Conservation (phyloP, 2,888 invertebrate species). For the Caenorhabditis panamensis region DNA sequence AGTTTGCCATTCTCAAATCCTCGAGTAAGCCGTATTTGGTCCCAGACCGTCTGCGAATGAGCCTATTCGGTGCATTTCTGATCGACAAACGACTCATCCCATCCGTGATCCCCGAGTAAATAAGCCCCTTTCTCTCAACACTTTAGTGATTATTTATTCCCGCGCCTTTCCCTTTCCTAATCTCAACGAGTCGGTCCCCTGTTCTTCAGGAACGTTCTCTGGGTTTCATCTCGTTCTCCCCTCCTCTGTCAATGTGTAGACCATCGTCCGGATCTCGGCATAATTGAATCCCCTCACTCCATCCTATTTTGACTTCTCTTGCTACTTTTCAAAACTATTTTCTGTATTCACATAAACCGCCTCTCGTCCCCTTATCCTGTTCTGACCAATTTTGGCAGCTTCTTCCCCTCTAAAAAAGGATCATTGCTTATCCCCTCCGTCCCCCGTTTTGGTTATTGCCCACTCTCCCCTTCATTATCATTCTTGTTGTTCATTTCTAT, state of each 20-base stretch:
- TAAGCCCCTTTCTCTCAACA: conserved; percentile 4
- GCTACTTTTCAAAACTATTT: not conserved
- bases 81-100: not conserved
- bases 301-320: conserved; percentile 28
- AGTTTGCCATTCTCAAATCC: not conserved
- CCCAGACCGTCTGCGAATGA: not conserved
- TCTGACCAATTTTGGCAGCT: conserved; percentile 14
- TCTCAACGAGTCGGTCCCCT: conserved; percentile 28
- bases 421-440: not conserved
- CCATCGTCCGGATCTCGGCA: conserved; percentile 49
- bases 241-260: conserved; percentile 38
- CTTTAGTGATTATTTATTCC: not conserved
- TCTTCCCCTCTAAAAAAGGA: not conserved
- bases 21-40: not conserved
- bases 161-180: conserved; percentile 12
- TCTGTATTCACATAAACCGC: conserved; percentile 31
- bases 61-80: not conserved
- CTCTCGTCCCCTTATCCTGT: not conserved
- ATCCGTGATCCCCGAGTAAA: conserved; percentile 29
- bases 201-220: conserved; percentile 5
- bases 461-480: not conserved
- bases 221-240: not conserved
- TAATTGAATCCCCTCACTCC: not conserved
- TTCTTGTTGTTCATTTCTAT: conserved; percentile 34
- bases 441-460: not conserved